Percentiles rank a stretch among this genome's conserved stretches.
Conservation (phyloP, 2,888 invertebrate genomes). For the Coleophora flavipennella region DNA sequence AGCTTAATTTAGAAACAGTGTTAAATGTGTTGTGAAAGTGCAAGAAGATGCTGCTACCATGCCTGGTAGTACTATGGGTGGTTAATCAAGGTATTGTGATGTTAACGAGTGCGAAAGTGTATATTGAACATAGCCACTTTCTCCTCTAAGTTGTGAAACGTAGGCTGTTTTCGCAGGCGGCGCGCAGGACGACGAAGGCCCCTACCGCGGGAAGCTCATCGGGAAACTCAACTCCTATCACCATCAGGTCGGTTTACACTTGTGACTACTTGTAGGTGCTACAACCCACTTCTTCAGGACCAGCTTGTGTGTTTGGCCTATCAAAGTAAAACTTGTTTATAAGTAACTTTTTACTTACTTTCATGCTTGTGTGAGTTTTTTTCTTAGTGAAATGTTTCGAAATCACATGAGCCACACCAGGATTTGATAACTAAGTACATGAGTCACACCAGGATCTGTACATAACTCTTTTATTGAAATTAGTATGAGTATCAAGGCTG, state of each 20-base stretch:
- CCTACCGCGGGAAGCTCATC: constrained; percentile 84
- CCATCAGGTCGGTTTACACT: constrained; percentile 75
- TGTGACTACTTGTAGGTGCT: too few relatives aligned
- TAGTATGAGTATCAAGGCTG: too few relatives aligned
- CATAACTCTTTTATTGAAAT: too few relatives aligned
- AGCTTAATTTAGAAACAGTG: constrained; percentile 9
- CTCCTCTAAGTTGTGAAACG: constrained; percentile 20
- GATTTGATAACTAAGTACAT: too few relatives aligned
- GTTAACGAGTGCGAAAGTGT: neutral
- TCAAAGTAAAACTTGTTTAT: neutral
- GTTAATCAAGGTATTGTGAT: constrained; percentile 1
- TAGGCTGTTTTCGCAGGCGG: too few relatives aligned
- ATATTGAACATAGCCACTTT: constrained; percentile 35
- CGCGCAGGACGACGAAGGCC: constrained; percentile 73
- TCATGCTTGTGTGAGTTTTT: neutral
- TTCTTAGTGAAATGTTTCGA: too few relatives aligned
- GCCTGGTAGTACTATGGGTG: constrained; percentile 5
- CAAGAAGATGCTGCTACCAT: constrained; percentile 7
- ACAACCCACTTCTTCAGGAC: too few relatives aligned
- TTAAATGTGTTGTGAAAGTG: neutral
- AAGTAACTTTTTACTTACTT: neutral
- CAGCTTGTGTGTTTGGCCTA: too few relatives aligned
- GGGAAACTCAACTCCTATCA: constrained; percentile 93
- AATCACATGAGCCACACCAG: too few relatives aligned
- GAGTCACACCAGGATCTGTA: too few relatives aligned